These are phyloP conservation scores for Torymus tubicola DNA, from an alignment of 2,888 invertebrate genomes.

Conservation along the genomic window DNA sequence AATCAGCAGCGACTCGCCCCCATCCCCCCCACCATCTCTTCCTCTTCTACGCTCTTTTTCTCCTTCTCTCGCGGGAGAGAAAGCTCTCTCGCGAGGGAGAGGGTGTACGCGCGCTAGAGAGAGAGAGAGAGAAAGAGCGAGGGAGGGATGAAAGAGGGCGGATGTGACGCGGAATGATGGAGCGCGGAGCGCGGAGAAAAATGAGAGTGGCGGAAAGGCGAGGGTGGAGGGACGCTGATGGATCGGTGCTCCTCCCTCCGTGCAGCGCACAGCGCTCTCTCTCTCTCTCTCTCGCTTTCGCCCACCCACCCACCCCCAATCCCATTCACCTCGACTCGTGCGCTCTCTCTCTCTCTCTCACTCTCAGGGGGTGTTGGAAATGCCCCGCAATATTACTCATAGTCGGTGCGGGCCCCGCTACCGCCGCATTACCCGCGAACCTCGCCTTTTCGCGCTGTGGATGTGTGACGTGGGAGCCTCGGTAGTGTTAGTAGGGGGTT, in stretches of 20 bases:
- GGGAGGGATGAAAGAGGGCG: constrained; percentile 74
- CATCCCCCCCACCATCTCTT: constrained; percentile 15
- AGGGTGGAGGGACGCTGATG: constrained; percentile 76
- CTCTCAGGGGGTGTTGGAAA: constrained; percentile 72
- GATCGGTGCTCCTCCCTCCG: constrained; percentile 73
- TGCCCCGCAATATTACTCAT: constrained; percentile 76
- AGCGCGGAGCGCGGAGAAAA: constrained; percentile 76
- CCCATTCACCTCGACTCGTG: constrained; percentile 66
- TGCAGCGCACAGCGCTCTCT: constrained; percentile 58
- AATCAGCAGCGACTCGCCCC: constrained; percentile 68
- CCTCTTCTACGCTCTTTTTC: constrained; percentile 13
- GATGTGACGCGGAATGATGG: constrained; percentile 76
- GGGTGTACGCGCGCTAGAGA: constrained; percentile 38
- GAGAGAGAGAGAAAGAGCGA: constrained; percentile 50
- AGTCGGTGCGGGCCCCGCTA: constrained; percentile 63
- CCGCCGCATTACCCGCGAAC: constrained; percentile 42
- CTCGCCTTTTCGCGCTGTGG: constrained; percentile 17
- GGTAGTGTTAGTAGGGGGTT: background rate
- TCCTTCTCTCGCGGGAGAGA: background rate
- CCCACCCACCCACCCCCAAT: constrained; percentile 61
- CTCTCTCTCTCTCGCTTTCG: constrained; percentile 58
- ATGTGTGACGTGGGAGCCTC: background rate
- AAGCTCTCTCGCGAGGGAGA: constrained; percentile 28
- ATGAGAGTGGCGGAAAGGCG: constrained; percentile 76
- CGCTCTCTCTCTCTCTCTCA: constrained; percentile 61